Conservation (phyloP, 2,888 invertebrate genomes). For the Drosophila infuscata region DNA sequence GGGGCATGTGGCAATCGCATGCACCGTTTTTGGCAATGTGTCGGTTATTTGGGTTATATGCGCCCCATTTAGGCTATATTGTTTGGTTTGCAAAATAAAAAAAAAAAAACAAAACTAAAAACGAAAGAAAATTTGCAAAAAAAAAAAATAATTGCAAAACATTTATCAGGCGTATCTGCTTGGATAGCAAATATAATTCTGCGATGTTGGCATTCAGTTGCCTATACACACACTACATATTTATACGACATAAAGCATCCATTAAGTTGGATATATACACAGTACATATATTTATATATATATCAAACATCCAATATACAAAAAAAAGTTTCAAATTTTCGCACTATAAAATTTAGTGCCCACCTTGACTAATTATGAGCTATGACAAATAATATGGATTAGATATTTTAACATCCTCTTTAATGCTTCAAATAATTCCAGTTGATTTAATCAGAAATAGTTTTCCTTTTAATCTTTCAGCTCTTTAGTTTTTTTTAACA, state of each 20-base stretch:
- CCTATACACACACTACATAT: background rate
- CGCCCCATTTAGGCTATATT: slow-evolving; percentile 65
- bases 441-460: background rate
- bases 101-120: slow-evolving; percentile 16
- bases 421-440: background rate
- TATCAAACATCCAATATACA: slow-evolving; percentile 5
- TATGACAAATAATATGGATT: slow-evolving; percentile 3
- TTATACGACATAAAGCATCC: slow-evolving; percentile 4
- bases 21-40: slow-evolving; percentile 61
- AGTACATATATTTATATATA: slow-evolving; percentile 6
- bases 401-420: background rate
- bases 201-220: slow-evolving; percentile 73
- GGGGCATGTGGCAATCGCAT: slow-evolving; percentile 67
- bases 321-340: slow-evolving; percentile 19
- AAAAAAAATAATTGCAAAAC: slow-evolving; percentile 32
- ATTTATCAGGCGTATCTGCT: slow-evolving; percentile 59
- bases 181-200: slow-evolving; percentile 63
- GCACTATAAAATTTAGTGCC: slow-evolving; percentile 22
- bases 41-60: slow-evolving; percentile 39
- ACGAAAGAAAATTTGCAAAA: slow-evolving; percentile 8
- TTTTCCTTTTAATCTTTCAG: background rate
- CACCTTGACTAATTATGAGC: slow-evolving; percentile 15
- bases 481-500: background rate
- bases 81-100: slow-evolving; percentile 37
- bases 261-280: slow-evolving; percentile 15